Conservation (phyloP, 1,140 invertebrate genomes). For the Papilio polytes region DNA sequence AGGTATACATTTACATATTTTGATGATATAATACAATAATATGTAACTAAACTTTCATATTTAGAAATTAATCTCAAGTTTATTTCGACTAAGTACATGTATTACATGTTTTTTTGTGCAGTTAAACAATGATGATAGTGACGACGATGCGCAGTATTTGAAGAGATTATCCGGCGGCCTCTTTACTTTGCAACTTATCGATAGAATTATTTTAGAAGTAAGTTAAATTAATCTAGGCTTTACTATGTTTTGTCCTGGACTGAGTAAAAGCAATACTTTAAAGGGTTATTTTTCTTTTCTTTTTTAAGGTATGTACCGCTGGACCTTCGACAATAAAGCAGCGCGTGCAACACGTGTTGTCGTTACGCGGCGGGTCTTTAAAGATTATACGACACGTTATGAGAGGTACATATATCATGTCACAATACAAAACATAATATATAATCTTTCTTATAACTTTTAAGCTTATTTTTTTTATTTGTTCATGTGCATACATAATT, state of each 20-base stretch:
- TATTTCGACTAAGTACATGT: neutral
- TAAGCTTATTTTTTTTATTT: too few species aligned
- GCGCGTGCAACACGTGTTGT: constrained; percentile 94
- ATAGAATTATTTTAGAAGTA: constrained; percentile 97
- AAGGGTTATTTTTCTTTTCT: neutral
- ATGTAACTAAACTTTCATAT: too few species aligned
- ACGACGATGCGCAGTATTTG: constrained; percentile 91
- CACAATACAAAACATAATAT: neutral
- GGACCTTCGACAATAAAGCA: constrained; percentile 92
- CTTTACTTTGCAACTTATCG: constrained; percentile 97
- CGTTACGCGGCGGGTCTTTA: constrained; percentile 94
- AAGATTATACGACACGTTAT: constrained; percentile 98
- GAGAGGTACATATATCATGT: constrained; percentile 86
- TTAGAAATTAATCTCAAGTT: neutral
- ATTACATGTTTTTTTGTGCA: constrained; percentile 53
- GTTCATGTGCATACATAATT: neutral
- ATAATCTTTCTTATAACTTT: neutral
- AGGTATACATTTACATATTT: constrained; percentile 64
- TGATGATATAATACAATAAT: too few species aligned
- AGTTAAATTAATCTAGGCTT: neutral
- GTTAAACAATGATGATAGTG: constrained; percentile 76
- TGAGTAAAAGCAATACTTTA: neutral
- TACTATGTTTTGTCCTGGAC: neutral
- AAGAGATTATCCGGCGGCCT: constrained; percentile 95
- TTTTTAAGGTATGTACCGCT: constrained; percentile 87